Percentiles rank a stretch among this genome's conserved stretches.
Evolutionary conservation across 2,888 invertebrate species (phyloP).

Genomic region (Drosophila atripex): DNA sequence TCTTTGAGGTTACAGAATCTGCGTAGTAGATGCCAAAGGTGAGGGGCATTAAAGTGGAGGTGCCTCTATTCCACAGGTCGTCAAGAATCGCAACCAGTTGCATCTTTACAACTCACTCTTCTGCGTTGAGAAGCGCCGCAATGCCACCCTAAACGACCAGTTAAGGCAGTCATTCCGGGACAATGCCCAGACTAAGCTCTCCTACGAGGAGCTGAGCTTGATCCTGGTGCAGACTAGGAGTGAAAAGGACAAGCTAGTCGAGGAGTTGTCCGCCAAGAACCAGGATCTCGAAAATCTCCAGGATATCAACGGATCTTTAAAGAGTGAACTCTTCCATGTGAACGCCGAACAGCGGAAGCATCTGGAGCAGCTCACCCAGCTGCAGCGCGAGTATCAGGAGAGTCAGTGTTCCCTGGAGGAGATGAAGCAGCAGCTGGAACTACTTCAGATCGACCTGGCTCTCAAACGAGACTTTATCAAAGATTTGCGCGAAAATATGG

Average conservation of each 20-base stretch:
- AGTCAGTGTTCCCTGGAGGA: constrained; percentile 50
- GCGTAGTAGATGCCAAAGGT: background rate
- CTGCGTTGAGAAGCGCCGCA: constrained; percentile 81
- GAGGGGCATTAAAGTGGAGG: background rate
- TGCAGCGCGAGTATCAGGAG: constrained; percentile 70
- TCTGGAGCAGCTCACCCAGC: constrained; percentile 66
- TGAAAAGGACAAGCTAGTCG: constrained; percentile 64
- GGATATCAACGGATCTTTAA: constrained; percentile 64
- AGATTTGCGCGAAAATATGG: constrained; percentile 29
- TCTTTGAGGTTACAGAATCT: background rate
- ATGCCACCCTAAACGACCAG: constrained; percentile 75
- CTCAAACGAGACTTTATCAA: constrained; percentile 27
- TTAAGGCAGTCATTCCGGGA: constrained; percentile 72
- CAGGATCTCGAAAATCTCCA: constrained; percentile 73
- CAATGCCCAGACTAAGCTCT: constrained; percentile 66
- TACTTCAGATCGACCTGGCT: constrained; percentile 61
- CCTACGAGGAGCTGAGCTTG: constrained; percentile 62
- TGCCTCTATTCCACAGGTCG: constrained; percentile 71
- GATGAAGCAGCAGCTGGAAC: constrained; percentile 52
- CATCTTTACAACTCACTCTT: constrained; percentile 81
- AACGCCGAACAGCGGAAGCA: constrained; percentile 71
- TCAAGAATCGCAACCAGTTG: constrained; percentile 81
- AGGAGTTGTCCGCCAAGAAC: constrained; percentile 54
- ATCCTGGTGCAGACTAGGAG: constrained; percentile 56
- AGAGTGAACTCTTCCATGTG: constrained; percentile 72